Base-by-base conservation (phyloP, 2,797 vertebrate species). In the Chelon labrosus region DNA sequence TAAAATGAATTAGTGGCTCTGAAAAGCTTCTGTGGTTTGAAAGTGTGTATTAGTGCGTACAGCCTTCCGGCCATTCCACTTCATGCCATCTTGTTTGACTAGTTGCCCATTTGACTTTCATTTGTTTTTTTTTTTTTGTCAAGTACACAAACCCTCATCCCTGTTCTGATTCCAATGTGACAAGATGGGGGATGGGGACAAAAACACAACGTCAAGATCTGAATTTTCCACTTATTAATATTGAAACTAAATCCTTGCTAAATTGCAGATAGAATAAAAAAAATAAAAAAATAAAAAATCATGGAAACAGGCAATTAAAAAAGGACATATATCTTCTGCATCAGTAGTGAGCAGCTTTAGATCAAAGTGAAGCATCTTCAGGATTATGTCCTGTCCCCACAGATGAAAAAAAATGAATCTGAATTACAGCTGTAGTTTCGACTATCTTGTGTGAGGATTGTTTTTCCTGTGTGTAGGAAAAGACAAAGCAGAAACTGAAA, bases 1-100 rank as follows among this genome's bases (percentile, higher is more conserved):
- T 88, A 86, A 92, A 92, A 92, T 68, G 79, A 89, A 87, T 91
- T 88, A 88, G 88, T 83, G 88, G 92, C 66, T 86, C 77, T 75
- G 82, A 73, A 92, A 90, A 91, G 90, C 93, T 90, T 90, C 89
- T 90, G 89, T 92, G 92, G 93, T 91, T 81, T 86, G 77, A 82
- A 80, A 92, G 91, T 13, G 13, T 31, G 58, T 84, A 75, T 83
- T 81, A 80, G 69, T 54, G 73, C 27, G 63, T 9, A 19, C 62
- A 70, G 78, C 41, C 88, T 91, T 92, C 92, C 88, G 84, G 89
- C 65, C 75, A 54, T 67, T 65, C 65, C 58, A 41, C 42, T 12
- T 64, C 22, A 20, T 42, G 13, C 46, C 55, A 50, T 75, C 51
- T 58, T 62, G 10, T 75, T 73, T 63, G 16, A 50, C 41, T 68